Evolutionary conservation across 2,797 vertebrate species (phyloP), one percentile per base, ranked within the genome.

Genomic region (Atherinosoma microstoma): DNA sequence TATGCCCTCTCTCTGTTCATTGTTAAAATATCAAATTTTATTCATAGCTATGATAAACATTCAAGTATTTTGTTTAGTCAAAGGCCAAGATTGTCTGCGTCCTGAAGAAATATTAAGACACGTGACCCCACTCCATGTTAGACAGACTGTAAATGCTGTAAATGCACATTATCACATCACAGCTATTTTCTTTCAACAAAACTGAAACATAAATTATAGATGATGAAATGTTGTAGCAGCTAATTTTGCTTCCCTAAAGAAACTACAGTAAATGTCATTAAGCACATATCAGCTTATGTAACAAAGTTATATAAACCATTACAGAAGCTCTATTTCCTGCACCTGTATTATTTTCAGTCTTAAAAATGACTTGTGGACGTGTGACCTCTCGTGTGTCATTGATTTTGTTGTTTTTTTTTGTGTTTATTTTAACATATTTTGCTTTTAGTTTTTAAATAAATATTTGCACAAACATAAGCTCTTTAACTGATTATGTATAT

Each of bases 361-460:
- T 75, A 58, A 67, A 57, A 47, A 54, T 49, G 79, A 86, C 75
- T 73, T 49, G 18, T 47, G 18, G 80, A 86, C 76, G 70, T 49
- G 42, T 47, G 42, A 47, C 42, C 18, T 20, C 42, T 47, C 20
- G 42, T n/a, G 18, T 47, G 42, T 47, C 18, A 42, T 42, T 42
- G 40, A 42, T 42, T 47, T 20, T 47, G 20, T 38, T 11, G 15
- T 6, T 45, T 18, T 45, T 65, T 80, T 73, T 32, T 45, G 58
- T 73, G 53, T 70, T 75, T 70, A 66, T 65, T 87, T 81, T 70
- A 73, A 71, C 70, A 76, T 20, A 24, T 34, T 38, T 79, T 83
- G 64, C 54, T 79, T 82, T 73, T 78, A 80, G 20, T 84, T 82
- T 93, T 84, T 87, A 72, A 89, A 89, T 91, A 94, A 95, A 75